phyloP scores from a whole-genome alignment of 2,797 vertebrate genomes.

The Liasis olivaceus region DNA sequence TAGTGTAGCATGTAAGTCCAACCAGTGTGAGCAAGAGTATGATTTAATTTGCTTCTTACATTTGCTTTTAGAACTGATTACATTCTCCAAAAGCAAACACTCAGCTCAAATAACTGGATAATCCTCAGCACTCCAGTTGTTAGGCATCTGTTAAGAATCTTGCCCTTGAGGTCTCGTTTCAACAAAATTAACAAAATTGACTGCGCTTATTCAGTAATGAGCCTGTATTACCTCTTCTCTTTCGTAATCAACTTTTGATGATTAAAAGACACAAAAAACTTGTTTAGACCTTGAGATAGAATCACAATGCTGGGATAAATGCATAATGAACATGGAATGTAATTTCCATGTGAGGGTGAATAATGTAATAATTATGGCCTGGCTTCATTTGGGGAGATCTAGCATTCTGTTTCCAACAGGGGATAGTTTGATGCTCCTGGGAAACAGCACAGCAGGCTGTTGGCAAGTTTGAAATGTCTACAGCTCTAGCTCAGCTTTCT shows the following conservation, averaged over 20 bases:
- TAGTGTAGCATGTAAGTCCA: background rate
- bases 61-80: background rate
- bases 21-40: background rate
- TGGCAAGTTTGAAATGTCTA: background rate
- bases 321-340: background rate
- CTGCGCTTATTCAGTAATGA: background rate
- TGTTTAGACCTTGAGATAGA: background rate
- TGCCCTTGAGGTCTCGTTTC: constrained; percentile 1
- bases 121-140: background rate
- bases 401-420: background rate
- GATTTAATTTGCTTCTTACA: background rate
- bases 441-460: background rate
- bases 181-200: background rate
- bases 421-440: background rate
- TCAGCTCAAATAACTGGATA: background rate
- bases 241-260: background rate
- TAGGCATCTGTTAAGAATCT: background rate
- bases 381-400: background rate
- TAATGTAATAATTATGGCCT: background rate
- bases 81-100: background rate
- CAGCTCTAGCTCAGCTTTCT: background rate
- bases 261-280: background rate
- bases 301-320: background rate
- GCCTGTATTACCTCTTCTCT: background rate
- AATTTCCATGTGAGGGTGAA: background rate